Percentiles rank a stretch among this genome's conserved stretches.
phyloP scores from a whole-genome alignment of 2,888 invertebrate genomes.

The Stenchaetothrips biformis region DNA sequence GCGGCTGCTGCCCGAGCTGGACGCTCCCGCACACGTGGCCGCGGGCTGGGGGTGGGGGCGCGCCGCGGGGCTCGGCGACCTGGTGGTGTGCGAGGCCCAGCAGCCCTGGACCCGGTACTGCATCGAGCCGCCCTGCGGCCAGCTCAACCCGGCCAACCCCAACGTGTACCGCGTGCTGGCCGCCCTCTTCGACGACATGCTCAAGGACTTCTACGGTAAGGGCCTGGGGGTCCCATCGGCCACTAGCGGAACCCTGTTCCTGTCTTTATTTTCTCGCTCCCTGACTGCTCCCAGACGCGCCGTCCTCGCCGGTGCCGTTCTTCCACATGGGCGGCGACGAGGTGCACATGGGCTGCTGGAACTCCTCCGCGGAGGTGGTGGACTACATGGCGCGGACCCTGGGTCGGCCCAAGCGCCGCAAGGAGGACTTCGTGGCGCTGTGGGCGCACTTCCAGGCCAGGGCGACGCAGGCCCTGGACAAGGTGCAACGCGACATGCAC shows the following conservation, averaged over 20 bases:
- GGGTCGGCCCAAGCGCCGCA: constrained; percentile 53
- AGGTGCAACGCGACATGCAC: constrained; percentile 47
- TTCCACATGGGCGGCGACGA: constrained; percentile 79
- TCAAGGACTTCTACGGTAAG: constrained; percentile 52
- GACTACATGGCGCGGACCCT: constrained; percentile 56
- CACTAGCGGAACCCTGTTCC: not conserved
- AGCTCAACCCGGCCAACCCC: constrained; percentile 70
- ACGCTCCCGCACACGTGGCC: constrained; percentile 75
- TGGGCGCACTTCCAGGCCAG: constrained; percentile 70
- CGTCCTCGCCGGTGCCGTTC: constrained; percentile 30
- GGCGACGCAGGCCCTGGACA: constrained; percentile 57
- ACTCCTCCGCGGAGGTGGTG: constrained; percentile 62
- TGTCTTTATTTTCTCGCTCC: not conserved
- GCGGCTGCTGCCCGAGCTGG: constrained; percentile 80
- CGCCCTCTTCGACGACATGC: constrained; percentile 62
- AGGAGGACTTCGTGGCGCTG: constrained; percentile 60
- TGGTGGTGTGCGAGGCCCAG: constrained; percentile 59
- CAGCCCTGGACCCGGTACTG: constrained; percentile 66
- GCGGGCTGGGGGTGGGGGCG: constrained; percentile 61
- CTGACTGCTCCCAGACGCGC: not conserved
- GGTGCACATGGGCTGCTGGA: constrained; percentile 63
- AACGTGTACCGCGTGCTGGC: constrained; percentile 61
- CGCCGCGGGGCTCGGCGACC: constrained; percentile 54
- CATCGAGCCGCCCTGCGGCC: constrained; percentile 76
- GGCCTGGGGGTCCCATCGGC: constrained; percentile 44